phyloP scores from a whole-genome alignment of 2,113 vertebrate species.

The Scomber scombrus region DNA sequence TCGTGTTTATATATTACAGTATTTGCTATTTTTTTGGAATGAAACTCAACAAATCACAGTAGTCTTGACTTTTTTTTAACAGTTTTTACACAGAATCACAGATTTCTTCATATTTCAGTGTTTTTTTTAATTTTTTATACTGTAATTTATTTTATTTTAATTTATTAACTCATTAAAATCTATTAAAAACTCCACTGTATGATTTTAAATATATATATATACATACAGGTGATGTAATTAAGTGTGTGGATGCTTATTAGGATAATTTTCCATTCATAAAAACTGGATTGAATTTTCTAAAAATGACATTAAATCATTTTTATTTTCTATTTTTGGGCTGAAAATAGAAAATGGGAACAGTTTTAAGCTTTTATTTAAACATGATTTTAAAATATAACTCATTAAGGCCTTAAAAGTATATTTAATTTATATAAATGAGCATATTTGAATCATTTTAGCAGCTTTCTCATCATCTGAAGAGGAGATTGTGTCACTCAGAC shows the following conservation, averaged over 20 bases:
- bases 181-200: not conserved
- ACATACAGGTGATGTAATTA: not conserved
- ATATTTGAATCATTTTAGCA: no score
- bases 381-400: no score
- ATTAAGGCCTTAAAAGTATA: no score
- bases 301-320: no score
- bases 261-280: not conserved
- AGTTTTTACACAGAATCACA: not conserved
- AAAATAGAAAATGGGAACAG: no score
- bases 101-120: not conserved
- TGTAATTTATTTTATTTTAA: not conserved
- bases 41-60: constrained; percentile 46
- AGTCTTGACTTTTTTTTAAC: constrained; percentile 42
- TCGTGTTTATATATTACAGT: constrained; percentile 13
- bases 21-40: constrained; percentile 11
- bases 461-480: no score
- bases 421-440: no score
- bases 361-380: no score
- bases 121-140: not conserved
- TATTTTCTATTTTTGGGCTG: no score
- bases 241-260: not conserved
- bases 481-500: no score
- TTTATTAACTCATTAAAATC: not conserved
- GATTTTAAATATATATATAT: constrained; percentile 1
- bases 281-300: no score